Evolutionary conservation across 53 echinoderm and acorn worm genomes (phyloP), one percentile per base, ranked within the genome.

Genomic region (Apostichopus leukothele): DNA sequence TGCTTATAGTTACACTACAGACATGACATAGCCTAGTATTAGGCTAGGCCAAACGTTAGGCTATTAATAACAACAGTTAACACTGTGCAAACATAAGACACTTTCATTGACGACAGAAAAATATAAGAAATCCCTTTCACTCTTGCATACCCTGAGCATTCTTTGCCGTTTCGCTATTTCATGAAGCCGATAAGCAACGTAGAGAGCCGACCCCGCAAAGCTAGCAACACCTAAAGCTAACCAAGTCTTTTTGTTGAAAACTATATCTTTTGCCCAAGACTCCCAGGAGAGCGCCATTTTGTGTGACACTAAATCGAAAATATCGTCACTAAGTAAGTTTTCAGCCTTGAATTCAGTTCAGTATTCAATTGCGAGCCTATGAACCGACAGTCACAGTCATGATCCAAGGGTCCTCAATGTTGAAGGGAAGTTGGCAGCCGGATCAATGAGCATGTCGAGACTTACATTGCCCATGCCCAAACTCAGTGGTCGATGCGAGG

Each of bases 281-380:
- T 71, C 71, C 71, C 81, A 81, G 81, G 81, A 81, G 54, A 81
- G 81, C 81, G 81, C 81, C 81, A 81, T 81, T 22, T 81, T 81
- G 19, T 52, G 2, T 81, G 5, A 6, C 59, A n/a, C 22, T 10
- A 22, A 53, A 81, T 4, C 25, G 60, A 81, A 81, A 23, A 57
- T 6, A 19, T 71, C 71, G n/a, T 71, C 71, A 21, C 71, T 71
- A 71, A 5, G n/a, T n/a, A 19, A 71, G 18, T 18, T 71, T 71
- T 71, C 71, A 18, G n/a, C 6, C 16, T 19, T 3, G 6, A 19
- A 71, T 71, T 71, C 71, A 71, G 18, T n/a, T 71, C 71, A 19
- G 71, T 71, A 18, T 71, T 71, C 57, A 57, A 57, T 57, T 57
- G 57, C 57, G 57, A 57, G 10, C 57, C 57, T 57, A 1, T 71